Evolutionary conservation across 2,797 vertebrate species (phyloP), one percentile per base, ranked within the genome.

Genomic region (Psittacula echo): DNA sequence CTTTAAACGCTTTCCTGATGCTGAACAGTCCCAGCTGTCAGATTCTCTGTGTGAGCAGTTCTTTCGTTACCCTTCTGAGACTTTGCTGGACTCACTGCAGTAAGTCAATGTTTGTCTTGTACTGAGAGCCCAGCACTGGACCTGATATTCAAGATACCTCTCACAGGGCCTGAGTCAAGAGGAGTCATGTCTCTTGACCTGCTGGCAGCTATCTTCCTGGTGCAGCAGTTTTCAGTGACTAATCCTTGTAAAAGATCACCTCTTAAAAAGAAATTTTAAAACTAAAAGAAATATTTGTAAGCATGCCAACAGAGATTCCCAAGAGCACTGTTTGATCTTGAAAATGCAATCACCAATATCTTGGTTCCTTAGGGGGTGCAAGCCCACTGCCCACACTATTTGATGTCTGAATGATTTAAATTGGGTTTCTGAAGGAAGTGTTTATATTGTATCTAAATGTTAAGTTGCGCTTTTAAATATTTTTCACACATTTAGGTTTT

Each of bases 111-210:
- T 27, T 29, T 85, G 37, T 27, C n/a, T 67, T 26, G 18, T 24
- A 24, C 44, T 37, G n/a, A 37, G 44, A 86, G 16, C 66, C 42
- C 29, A 50, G 60, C 27, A 22, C 26, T 5, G 45, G 53, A 30
- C 39, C 50, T 0, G 1, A 32, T 10, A 9, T 58, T 75, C 0
- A 0, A 54, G 62, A 54, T 47, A 45, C 37, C 10, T 85, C 37
- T 90, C 10, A 11, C 1, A 0, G 13, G 10, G 32, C 1, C 21
- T 37, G 70, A 85, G 22, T 65, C 37, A 81, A 71, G 19, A 13
- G 44, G 10, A 75, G 5, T 54, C 58, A 2, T 23, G 21, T 42
- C 47, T 60, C 53, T 77, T 26, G 8, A 56, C 65, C 47, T 91
- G 23, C 41, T 79, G 64, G 45, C 50, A 68, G 18, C 14, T 65